Evolutionary conservation across 2,113 vertebrate species (phyloP).

Genomic region (Orientallactaga bullata): DNA sequence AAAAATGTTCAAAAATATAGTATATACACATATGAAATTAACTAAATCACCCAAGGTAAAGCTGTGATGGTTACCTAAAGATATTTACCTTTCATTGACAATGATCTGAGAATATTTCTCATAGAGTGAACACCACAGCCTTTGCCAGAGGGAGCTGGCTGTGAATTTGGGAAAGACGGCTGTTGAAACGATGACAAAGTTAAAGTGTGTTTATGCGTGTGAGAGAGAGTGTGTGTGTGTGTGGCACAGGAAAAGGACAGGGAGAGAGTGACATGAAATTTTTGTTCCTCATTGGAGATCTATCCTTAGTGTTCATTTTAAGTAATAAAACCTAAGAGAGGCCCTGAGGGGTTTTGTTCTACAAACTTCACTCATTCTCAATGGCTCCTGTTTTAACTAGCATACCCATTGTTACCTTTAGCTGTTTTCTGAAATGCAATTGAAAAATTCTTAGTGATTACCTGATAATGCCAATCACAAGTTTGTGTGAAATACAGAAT

Average conservation of each 20-base stretch:
- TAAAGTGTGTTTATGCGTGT: neutral
- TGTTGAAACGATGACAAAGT: neutral
- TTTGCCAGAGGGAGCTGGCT: slow-evolving; percentile 39
- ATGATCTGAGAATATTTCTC: neutral
- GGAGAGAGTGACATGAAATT: neutral
- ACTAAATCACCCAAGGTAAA: neutral
- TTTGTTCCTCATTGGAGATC: neutral
- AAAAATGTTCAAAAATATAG: too few relatives aligned
- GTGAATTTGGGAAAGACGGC: neutral
- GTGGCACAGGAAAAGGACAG: too few relatives aligned
- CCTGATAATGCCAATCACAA: neutral
- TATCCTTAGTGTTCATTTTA: neutral
- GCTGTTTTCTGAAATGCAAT: neutral
- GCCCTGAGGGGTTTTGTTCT: neutral
- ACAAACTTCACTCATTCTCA: neutral
- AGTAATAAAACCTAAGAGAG: neutral
- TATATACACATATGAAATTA: too few relatives aligned
- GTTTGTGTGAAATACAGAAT: neutral
- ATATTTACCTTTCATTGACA: slow-evolving; percentile 41
- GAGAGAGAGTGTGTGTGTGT: too few relatives aligned
- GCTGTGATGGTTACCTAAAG: neutral
- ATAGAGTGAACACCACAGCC: neutral
- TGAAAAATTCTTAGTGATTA: slow-evolving; percentile 12
- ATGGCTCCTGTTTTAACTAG: too few relatives aligned
- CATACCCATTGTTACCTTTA: rapidly evolving